Evolutionary conservation across 1,140 invertebrate genomes (phyloP), one percentile per base, ranked within the genome.

Genomic region (Dreissena rostriformis): DNA sequence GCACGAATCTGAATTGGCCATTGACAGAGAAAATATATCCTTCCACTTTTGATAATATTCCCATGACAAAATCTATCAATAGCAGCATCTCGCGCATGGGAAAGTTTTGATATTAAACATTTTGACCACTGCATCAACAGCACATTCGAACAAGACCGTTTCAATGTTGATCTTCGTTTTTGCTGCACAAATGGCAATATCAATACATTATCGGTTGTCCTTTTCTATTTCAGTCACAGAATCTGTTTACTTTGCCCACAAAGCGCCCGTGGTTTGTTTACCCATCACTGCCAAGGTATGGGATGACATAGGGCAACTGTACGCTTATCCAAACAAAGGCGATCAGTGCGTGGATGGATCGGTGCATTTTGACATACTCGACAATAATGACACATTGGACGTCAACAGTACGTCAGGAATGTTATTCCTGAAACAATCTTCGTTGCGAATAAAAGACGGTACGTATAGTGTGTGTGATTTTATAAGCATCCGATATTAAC

Each of bases 191-290:
- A 39, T 39, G 39, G 8, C 39, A 39, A 39, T 39, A 39, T 39
- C 39, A 39, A 39, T 39, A 39, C 2, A 39, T 2, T 39, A 39
- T 39, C 39, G 2, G 8, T 5, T 39, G 39, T 39, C 39, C 4
- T 2, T 39, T 39, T 39, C 39, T 39, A 39, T 68, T 81, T 63
- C 79, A 81, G 79, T 15, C 12, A 19, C 57, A 26, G 79, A 73
- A 28, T 52, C 53, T 73, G 39, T 81, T 72, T 81, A 81, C 39
- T 72, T 81, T 72, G 71, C 79, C 53, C 79, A 81, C 53, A 26
- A 52, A 39, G 61, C 52, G 29, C 68, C 53, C 7, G 68, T 72
- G 53, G 51, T 81, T 15, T 81, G 79, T 81, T 72, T 81, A 26
- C 71, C 57, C 51, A 53, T 52, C 61, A 67, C 68, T 10, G n/a